Percentiles rank a stretch among this genome's conserved stretches.
These are phyloP conservation scores for Stichodactyla helianthus DNA, from an alignment of 64 coral and sea anemone species.

Conservation along the genomic window DNA sequence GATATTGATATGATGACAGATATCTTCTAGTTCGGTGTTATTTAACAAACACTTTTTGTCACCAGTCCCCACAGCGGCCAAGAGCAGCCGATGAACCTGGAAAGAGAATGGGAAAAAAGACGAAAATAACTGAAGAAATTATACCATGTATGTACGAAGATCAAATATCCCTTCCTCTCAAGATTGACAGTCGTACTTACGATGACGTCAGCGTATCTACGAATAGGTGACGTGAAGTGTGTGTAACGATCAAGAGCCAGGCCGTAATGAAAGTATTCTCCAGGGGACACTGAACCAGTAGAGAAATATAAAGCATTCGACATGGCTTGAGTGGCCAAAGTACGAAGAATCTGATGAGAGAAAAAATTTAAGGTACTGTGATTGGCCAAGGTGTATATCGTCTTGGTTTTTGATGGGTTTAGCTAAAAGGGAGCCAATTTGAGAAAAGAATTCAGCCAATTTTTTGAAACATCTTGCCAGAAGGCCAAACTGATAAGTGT, in stretches of 20 bases:
- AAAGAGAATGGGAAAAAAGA: background rate
- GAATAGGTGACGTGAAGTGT: constrained; percentile 90
- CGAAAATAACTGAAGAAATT: background rate
- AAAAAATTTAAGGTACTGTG: background rate
- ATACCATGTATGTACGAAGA: background rate
- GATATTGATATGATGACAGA: constrained; percentile 76
- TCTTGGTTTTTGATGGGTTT: background rate
- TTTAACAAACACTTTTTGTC: constrained; percentile 10
- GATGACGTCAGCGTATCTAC: constrained; percentile 94
- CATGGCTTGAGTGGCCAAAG: constrained; percentile 90
- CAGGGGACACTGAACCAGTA: constrained; percentile 73
- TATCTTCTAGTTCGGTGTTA: constrained; percentile 78
- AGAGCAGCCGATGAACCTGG: constrained; percentile 79
- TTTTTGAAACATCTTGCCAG: too few species aligned
- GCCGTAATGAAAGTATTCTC: constrained; percentile 86
- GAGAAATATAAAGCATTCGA: constrained; percentile 90
- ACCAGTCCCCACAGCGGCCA: constrained; percentile 61
- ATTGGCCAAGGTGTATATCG: background rate
- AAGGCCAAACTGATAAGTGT: too few species aligned
- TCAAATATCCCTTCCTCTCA: background rate
- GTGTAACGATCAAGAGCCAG: constrained; percentile 87
- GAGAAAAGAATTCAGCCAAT: background rate
- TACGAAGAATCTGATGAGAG: constrained; percentile 50
- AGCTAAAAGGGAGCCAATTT: background rate
- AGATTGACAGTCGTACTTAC: constrained; percentile 43